Evolutionary conservation across 2,888 invertebrate genomes (phyloP), one percentile per base, ranked within the genome.

Genomic region (Diaprepes abbreviatus): DNA sequence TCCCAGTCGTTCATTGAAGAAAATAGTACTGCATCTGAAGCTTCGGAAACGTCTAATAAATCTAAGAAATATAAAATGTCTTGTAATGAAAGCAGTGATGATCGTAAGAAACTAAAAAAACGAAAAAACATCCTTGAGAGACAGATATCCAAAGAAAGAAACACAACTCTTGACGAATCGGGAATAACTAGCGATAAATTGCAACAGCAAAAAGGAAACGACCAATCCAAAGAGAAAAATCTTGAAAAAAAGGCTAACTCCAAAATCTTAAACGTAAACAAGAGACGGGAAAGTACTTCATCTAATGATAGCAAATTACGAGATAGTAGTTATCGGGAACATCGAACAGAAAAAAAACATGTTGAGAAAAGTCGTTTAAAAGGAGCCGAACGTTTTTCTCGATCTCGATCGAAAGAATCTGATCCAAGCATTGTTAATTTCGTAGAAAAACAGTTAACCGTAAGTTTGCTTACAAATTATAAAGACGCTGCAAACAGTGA

Each of bases 291-390:
- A n/a, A 54, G 54, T 3, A 36, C 17, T 1, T 54, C 54, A 9
- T 54, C 54, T 2, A 54, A 35, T 1, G 33, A 52, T 6, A 52
- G 52, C 52, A 52, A 10, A 12, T 45, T 24, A n/a, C 17, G 24
- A 12, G 45, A 45, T 45, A 3, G 24, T 12, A 24, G 10, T 12
- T 24, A 4, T 21, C 19, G 1, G 3, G 6, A 45, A 5, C 6
- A 24, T 24, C 35, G n/a, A n/a, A 45, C n/a, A 12, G 24, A 24
- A 45, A 24, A 2, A 24, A 12, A 45, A 24, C 19, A 43, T 4
- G 7, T 10, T 7, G 40, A 17, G 10, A 40, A 40, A 6, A 12
- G 12, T 14, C 1, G 10, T 2, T n/a, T 3, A n/a, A 43, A 24
- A n/a, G 17, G 2, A n/a, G 24, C 16, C 7, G 12, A 3, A 6